Percentiles rank a stretch among this genome's conserved stretches.
Evolutionary conservation across 2,888 invertebrate genomes (phyloP).

Genomic region (Brenthis hecate): DNA sequence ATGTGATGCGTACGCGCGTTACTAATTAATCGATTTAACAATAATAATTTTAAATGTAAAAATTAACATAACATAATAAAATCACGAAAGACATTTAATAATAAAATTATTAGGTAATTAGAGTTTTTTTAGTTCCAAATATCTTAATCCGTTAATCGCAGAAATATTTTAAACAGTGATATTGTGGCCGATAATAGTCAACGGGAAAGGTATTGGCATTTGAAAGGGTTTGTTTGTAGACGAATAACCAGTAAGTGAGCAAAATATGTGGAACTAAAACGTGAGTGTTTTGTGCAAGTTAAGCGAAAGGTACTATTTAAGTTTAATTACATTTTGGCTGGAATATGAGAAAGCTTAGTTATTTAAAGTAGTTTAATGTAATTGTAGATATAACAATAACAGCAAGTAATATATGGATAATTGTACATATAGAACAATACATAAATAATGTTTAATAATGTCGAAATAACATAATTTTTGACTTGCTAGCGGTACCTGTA

Average conservation of each 20-base stretch:
- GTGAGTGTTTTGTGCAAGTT: slow-evolving; percentile 14
- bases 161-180: not conserved
- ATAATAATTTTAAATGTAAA: slow-evolving; percentile 1
- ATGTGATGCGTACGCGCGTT: slow-evolving; percentile 7
- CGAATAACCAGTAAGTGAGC: slow-evolving; percentile 1
- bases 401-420: too few relatives aligned
- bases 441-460: too few relatives aligned
- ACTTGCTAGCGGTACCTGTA: too few relatives aligned
- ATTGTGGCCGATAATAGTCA: slow-evolving; percentile 2
- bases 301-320: not conserved
- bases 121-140: too few relatives aligned
- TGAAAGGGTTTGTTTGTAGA: slow-evolving; percentile 42
- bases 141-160: not conserved
- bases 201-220: slow-evolving; percentile 36
- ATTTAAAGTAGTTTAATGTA: not conserved
- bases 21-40: slow-evolving; percentile 6
- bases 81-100: too few relatives aligned
- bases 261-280: slow-evolving; percentile 21
- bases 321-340: not conserved
- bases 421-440: too few relatives aligned
- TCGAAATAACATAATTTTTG: too few relatives aligned
- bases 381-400: too few relatives aligned
- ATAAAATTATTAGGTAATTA: too few relatives aligned
- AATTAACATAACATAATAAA: too few relatives aligned
- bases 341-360: not conserved